Evolutionary conservation across 2,113 vertebrate genomes (phyloP).

Genomic region (Platysteira castanea): DNA sequence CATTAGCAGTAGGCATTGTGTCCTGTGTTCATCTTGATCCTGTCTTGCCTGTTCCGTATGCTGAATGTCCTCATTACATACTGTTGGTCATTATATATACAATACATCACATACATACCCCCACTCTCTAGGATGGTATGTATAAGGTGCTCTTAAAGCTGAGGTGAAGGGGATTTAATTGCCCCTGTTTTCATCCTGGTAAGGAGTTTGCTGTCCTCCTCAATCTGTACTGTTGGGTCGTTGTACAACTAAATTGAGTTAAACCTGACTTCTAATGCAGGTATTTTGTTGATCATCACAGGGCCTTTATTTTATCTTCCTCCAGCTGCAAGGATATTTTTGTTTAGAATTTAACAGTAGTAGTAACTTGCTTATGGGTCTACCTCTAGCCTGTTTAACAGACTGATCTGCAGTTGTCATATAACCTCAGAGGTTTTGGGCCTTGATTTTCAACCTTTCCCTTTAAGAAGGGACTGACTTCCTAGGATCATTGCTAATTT

Average conservation of each 20-base stretch:
- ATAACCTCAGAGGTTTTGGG: background rate
- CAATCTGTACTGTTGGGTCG: background rate
- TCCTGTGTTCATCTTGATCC: background rate
- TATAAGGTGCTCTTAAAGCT: background rate
- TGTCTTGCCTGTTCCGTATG: background rate
- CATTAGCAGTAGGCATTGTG: background rate
- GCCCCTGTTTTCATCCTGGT: background rate
- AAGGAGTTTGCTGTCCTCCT: background rate
- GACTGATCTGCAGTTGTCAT: background rate
- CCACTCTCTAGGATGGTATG: background rate
- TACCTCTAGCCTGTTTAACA: background rate
- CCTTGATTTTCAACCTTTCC: background rate
- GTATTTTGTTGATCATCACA: background rate
- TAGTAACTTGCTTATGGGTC: background rate
- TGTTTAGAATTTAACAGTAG: background rate
- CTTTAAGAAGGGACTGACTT: background rate
- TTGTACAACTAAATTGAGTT: background rate
- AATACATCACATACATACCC: fast-evolving
- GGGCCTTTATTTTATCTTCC: background rate
- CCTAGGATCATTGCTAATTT: background rate
- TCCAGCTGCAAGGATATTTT: background rate
- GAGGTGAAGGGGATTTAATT: background rate
- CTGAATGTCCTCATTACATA: background rate
- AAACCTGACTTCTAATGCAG: background rate
- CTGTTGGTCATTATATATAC: background rate